A percentile compares a stretch with the other conserved stretches of the same genome.
Conservation (phyloP, 2,113 vertebrate species). For the Poeciliopsis retropinna region DNA sequence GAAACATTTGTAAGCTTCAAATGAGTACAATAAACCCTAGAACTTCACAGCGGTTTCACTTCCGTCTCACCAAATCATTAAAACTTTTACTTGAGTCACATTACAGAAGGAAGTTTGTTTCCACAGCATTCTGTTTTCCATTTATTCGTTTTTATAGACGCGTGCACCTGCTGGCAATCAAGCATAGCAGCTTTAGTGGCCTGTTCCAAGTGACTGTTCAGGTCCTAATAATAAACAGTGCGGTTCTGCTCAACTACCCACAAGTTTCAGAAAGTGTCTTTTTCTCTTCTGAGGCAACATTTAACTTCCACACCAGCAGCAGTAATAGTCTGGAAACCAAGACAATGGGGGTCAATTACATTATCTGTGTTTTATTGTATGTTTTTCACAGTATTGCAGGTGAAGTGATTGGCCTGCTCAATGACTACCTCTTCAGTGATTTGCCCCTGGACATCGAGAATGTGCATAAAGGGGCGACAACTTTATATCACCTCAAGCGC, state of each 20-base stretch:
- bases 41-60: background rate
- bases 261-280: background rate
- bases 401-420: constrained; percentile 80
- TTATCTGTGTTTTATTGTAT: constrained; percentile 7
- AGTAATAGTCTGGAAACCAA: background rate
- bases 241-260: background rate
- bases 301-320: background rate
- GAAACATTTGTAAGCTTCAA: background rate
- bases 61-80: background rate
- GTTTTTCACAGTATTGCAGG: constrained; percentile 67
- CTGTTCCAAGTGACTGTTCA: background rate
- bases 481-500: constrained; percentile 78
- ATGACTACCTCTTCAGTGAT: constrained; percentile 83
- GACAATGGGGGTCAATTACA: too few relatives aligned
- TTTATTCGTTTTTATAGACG: background rate
- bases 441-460: constrained; percentile 83
- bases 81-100: background rate
- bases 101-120: background rate
- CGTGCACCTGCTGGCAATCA: constrained; percentile 27
- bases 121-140: background rate
- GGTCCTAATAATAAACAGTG: constrained; percentile 19
- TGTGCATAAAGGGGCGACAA: constrained; percentile 77
- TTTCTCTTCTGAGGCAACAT: background rate
- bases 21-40: background rate
- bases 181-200: constrained; percentile 14